Percentiles rank a stretch among this genome's conserved stretches.
Evolutionary conservation across 1,140 invertebrate species (phyloP).

Genomic region (Steinernema feltiae): DNA sequence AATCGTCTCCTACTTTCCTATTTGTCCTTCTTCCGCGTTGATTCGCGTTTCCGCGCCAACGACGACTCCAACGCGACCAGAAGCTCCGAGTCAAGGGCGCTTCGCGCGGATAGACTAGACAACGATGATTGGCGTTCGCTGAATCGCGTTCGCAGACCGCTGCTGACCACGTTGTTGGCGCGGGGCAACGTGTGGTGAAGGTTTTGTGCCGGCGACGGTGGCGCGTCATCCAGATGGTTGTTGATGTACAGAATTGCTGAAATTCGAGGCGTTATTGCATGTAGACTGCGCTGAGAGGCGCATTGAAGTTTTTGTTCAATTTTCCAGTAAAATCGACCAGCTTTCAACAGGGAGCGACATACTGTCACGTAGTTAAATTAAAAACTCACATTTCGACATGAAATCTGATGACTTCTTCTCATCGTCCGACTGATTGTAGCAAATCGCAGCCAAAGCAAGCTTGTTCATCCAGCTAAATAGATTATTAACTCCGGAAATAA

Average conservation of each 20-base stretch:
- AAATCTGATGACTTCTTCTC: background rate
- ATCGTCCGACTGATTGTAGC: background rate
- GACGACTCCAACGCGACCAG: constrained; percentile 11
- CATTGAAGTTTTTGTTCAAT: constrained; percentile 58
- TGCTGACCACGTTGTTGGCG: background rate
- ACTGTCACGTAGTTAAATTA: too few species aligned
- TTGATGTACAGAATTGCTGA: constrained; percentile 28
- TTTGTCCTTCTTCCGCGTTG: background rate
- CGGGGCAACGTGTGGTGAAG: constrained; percentile 17
- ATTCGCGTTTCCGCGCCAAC: background rate
- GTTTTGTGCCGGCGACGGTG: constrained; percentile 20
- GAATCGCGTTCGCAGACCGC: background rate
- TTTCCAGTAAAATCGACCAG: background rate
- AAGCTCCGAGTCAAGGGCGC: constrained; percentile 6
- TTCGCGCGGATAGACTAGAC: background rate
- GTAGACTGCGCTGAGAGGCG: too few species aligned
- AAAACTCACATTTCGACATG: constrained; percentile 66
- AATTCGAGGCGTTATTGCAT: too few species aligned
- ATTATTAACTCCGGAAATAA: constrained; percentile 9
- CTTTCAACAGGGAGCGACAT: too few species aligned
- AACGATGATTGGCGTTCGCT: background rate
- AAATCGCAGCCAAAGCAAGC: constrained; percentile 21
- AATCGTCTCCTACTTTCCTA: too few species aligned
- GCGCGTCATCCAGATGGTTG: background rate
- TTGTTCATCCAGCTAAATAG: constrained; percentile 33